Percentiles rank a stretch among this genome's conserved stretches.
phyloP scores from a whole-genome alignment of 2,888 invertebrate species.

The Troides helena region DNA sequence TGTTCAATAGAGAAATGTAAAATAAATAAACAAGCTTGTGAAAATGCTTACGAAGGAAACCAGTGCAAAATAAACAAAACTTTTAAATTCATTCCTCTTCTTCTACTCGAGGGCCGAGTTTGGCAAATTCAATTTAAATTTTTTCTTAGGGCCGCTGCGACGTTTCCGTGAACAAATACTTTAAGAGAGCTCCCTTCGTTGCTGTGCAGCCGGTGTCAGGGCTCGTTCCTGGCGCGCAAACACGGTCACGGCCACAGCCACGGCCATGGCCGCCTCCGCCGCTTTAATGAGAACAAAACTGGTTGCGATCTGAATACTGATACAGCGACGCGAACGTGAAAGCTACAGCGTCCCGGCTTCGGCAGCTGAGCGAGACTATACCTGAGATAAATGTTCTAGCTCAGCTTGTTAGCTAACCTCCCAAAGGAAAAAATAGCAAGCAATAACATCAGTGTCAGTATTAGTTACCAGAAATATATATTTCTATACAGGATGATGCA shows the following conservation, averaged over 20 bases:
- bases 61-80: no score
- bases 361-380: neutral
- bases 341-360: neutral
- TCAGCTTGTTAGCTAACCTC: no score
- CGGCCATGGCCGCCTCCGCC: neutral
- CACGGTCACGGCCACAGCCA: neutral
- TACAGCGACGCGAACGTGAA: neutral
- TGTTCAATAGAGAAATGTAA: no score
- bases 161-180: conserved; percentile 10
- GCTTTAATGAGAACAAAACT: conserved; percentile 20
- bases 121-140: neutral
- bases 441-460: no score
- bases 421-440: no score
- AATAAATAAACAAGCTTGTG: no score
- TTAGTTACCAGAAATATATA: no score
- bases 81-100: no score
- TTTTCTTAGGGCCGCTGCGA: neutral
- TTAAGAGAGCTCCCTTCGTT: conserved; percentile 7
- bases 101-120: no score
- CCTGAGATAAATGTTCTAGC: no score
- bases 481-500: no score
- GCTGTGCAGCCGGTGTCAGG: neutral
- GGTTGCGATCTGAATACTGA: conserved; percentile 4
- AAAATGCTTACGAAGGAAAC: no score
- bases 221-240: neutral